Evolutionary conservation across 1,140 invertebrate species (phyloP).

Genomic region (Nymphalis io): DNA sequence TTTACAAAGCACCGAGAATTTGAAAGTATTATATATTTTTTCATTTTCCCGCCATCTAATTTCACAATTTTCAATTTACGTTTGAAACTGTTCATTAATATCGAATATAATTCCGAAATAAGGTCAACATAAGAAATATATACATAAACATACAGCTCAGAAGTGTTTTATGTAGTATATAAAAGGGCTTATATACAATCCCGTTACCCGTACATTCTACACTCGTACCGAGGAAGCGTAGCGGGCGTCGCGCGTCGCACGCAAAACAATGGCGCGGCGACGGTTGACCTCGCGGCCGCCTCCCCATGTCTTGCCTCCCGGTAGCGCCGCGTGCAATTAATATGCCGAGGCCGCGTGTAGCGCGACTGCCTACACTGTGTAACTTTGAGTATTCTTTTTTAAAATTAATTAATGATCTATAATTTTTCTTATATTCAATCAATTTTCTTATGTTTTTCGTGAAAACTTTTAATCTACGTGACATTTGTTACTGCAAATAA

Average conservation of each 20-base stretch:
- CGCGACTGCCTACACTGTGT: constrained; percentile 37
- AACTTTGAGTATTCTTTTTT: constrained; percentile 28
- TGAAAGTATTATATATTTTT: background rate
- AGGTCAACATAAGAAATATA: background rate
- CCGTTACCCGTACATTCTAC: constrained; percentile 13
- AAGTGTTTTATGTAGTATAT: background rate
- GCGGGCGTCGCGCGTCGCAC: constrained; percentile 42
- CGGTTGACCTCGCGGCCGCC: constrained; percentile 77
- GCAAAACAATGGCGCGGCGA: constrained; percentile 80
- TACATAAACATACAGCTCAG: background rate
- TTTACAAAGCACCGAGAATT: no score
- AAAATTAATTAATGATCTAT: background rate
- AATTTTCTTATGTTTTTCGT: no score
- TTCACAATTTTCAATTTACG: background rate
- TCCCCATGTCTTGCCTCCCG: constrained; percentile 71
- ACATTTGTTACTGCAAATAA: no score
- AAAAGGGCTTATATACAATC: background rate
- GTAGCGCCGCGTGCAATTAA: constrained; percentile 80
- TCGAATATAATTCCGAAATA: background rate
- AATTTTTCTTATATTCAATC: background rate
- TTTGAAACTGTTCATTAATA: background rate
- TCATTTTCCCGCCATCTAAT: background rate
- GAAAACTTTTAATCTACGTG: no score
- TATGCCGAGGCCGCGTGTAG: constrained; percentile 76
- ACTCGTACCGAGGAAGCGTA: constrained; percentile 40